phyloP scores from a whole-genome alignment of 2,113 vertebrate species.

The Nicator chloris region DNA sequence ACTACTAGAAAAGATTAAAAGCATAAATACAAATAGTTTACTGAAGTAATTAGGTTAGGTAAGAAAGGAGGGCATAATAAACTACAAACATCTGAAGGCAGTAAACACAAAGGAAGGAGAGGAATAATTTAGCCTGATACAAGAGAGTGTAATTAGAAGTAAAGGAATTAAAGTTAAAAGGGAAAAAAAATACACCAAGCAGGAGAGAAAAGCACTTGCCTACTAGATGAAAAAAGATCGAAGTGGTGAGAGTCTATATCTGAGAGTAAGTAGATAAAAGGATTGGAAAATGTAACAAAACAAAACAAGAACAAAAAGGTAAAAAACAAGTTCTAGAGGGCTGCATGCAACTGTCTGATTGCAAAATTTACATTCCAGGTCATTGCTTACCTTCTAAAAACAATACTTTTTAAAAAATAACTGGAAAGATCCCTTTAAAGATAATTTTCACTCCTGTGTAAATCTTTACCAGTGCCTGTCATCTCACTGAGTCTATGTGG shows the following conservation, averaged over 20 bases:
- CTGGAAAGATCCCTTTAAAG: neutral
- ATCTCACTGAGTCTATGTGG: neutral
- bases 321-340: neutral
- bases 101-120: neutral
- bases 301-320: neutral
- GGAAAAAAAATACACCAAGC: neutral
- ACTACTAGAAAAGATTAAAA: constrained; percentile 49
- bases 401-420: neutral
- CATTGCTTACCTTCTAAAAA: neutral
- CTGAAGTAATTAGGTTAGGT: constrained; percentile 14
- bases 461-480: neutral
- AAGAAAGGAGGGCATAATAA: neutral
- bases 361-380: neutral
- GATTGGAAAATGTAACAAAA: neutral
- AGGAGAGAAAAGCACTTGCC: neutral
- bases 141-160: neutral
- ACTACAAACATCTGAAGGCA: neutral
- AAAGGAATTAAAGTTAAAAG: constrained; percentile 5
- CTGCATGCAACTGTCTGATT: neutral
- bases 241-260: neutral
- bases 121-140: neutral
- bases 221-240: neutral
- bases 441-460: neutral
- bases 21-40: constrained; percentile 37
- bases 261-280: neutral